Conservation (phyloP, 2,888 invertebrate genomes). For the Agrochola lychnidis region DNA sequence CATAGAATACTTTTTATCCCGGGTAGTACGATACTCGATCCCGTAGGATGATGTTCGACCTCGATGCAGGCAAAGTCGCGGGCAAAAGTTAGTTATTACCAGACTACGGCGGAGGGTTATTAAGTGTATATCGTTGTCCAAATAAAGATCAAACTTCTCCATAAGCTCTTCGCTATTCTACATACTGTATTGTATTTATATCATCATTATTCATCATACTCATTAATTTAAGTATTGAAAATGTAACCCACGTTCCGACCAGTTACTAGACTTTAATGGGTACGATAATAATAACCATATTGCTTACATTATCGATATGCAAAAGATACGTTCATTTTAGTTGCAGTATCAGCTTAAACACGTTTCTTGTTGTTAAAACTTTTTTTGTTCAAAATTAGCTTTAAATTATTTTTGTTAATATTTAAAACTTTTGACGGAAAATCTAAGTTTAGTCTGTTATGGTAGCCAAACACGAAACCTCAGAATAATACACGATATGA, state of each 20-base stretch:
- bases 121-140: not conserved
- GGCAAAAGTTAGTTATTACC: not conserved
- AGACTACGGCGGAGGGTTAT: too few relatives aligned
- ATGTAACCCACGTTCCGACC: constrained; percentile 1
- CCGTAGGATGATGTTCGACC: too few relatives aligned
- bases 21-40: too few relatives aligned
- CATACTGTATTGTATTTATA: not conserved
- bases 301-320: constrained; percentile 42
- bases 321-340: constrained; percentile 42
- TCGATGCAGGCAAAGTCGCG: too few relatives aligned
- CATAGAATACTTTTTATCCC: too few relatives aligned
- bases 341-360: constrained; percentile 27
- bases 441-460: not conserved
- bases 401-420: not conserved
- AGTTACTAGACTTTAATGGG: constrained; percentile 39
- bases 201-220: not conserved
- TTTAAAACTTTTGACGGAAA: not conserved
- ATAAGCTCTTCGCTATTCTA: not conserved
- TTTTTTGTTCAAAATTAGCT: constrained; percentile 26
- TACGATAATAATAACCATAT: constrained; percentile 46
- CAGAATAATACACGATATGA: too few relatives aligned
- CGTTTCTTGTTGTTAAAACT: not conserved
- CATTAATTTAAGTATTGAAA: constrained; percentile 39
- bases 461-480: too few relatives aligned
- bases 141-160: not conserved